Percentiles rank a stretch among this genome's conserved stretches.
These are phyloP conservation scores for Remorina albescens DNA, from an alignment of 2,797 vertebrate genomes.

Conservation along the genomic window DNA sequence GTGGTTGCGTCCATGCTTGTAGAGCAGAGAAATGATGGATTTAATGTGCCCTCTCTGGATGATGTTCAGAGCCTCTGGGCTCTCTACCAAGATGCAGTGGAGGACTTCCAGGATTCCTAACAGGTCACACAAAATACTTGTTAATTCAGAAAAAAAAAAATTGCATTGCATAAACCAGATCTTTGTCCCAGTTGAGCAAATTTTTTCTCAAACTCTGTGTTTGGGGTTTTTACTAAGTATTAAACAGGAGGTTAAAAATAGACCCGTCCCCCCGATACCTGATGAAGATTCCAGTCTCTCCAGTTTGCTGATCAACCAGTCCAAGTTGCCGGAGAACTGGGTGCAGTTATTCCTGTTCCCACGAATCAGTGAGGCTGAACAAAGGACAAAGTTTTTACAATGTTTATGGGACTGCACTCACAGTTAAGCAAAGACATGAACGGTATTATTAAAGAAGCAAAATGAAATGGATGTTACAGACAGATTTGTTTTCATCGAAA, in stretches of 20 bases:
- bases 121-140: constrained; percentile 11
- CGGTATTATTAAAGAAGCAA: background rate
- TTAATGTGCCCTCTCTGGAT: constrained; percentile 96
- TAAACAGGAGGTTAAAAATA: background rate
- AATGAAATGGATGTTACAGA: background rate
- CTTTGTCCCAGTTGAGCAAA: background rate
- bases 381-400: constrained; percentile 27
- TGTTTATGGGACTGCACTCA: background rate
- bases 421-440: background rate
- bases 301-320: constrained; percentile 98
- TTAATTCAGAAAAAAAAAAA: background rate
- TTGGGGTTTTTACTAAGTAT: background rate
- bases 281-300: constrained; percentile 97
- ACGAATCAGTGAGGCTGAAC: constrained; percentile 93
- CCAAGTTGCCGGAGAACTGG: constrained; percentile 96
- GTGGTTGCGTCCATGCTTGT: constrained; percentile 97
- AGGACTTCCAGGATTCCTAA: constrained; percentile 97
- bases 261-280: constrained; percentile 82
- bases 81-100: constrained; percentile 96
- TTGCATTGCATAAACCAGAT: background rate
- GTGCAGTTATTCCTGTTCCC: constrained; percentile 98
- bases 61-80: constrained; percentile 97
- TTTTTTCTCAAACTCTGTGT: background rate
- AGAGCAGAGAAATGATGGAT: constrained; percentile 96
- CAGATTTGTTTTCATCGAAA: no score